phyloP scores from a whole-genome alignment of 2,113 vertebrate species.

The Zeus faber region DNA sequence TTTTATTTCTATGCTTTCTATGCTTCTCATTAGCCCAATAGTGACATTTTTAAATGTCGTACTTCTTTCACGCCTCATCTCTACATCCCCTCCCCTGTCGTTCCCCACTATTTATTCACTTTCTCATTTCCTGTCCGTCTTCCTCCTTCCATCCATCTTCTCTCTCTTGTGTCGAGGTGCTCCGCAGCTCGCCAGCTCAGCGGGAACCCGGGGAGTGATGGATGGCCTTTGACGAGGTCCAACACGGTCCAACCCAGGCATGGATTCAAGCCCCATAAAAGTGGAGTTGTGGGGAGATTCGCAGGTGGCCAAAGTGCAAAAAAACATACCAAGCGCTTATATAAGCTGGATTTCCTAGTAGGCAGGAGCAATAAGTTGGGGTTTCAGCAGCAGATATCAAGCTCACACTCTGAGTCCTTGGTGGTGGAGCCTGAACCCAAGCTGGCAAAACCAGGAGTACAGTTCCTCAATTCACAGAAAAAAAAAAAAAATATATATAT shows the following conservation, averaged over 20 bases:
- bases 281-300: slow-evolving; percentile 57
- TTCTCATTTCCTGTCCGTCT: slow-evolving; percentile 22
- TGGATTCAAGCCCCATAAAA: slow-evolving; percentile 56
- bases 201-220: slow-evolving; percentile 65
- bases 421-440: too few relatives aligned
- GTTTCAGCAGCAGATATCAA: too few relatives aligned
- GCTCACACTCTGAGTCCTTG: too few relatives aligned
- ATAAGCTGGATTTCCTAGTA: slow-evolving; percentile 47
- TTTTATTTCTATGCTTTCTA: slow-evolving; percentile 9
- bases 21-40: background rate
- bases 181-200: slow-evolving; percentile 60
- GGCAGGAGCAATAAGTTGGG: slow-evolving; percentile 46
- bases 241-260: slow-evolving; percentile 66
- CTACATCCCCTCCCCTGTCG: slow-evolving; percentile 13
- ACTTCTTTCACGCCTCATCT: background rate
- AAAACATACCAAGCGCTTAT: slow-evolving; percentile 44
- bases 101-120: slow-evolving; percentile 23
- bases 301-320: slow-evolving; percentile 50
- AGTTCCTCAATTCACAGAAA: too few relatives aligned
- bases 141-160: slow-evolving; percentile 16
- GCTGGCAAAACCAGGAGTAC: too few relatives aligned
- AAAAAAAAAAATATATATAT: too few relatives aligned
- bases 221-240: slow-evolving; percentile 70
- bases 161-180: slow-evolving; percentile 47
- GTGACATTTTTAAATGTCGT: background rate